Conservation (phyloP, 1,140 invertebrate species). For the Hypsibius dujardini region DNA sequence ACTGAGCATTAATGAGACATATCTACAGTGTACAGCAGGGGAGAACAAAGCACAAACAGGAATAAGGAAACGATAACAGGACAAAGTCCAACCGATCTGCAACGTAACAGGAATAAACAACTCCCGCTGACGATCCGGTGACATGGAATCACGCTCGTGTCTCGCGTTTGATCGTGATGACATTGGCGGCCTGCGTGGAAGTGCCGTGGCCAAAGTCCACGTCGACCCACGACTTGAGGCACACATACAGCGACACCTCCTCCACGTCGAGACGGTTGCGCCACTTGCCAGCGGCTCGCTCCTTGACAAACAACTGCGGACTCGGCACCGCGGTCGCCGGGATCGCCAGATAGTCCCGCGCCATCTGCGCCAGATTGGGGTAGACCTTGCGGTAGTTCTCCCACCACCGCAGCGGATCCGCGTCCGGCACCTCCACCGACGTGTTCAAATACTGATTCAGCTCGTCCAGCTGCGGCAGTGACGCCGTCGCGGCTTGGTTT, state of each 20-base stretch:
- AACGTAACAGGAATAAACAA: no score
- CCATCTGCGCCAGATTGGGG: slow-evolving; percentile 6
- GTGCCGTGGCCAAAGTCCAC: neutral
- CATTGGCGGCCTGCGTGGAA: neutral
- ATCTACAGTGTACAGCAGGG: no score
- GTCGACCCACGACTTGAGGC: neutral
- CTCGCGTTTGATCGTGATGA: neutral
- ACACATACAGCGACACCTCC: neutral
- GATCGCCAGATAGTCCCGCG: neutral
- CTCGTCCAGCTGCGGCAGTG: neutral
- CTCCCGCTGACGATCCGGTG: no score
- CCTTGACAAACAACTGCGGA: slow-evolving; percentile 1
- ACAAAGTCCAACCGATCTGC: no score
- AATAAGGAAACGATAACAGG: no score
- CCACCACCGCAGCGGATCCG: slow-evolving; percentile 13
- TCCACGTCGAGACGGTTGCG: neutral
- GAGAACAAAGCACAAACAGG: no score
- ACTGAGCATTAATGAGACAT: no score
- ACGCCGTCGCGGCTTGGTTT: neutral
- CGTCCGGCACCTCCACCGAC: neutral
- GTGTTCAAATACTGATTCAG: slow-evolving; percentile 14
- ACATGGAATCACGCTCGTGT: neutral
- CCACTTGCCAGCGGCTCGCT: neutral
- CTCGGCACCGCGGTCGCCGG: neutral
- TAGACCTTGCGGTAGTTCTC: slow-evolving; percentile 2